Conservation (phyloP, 2,113 vertebrate genomes). For the Anhinga anhinga region DNA sequence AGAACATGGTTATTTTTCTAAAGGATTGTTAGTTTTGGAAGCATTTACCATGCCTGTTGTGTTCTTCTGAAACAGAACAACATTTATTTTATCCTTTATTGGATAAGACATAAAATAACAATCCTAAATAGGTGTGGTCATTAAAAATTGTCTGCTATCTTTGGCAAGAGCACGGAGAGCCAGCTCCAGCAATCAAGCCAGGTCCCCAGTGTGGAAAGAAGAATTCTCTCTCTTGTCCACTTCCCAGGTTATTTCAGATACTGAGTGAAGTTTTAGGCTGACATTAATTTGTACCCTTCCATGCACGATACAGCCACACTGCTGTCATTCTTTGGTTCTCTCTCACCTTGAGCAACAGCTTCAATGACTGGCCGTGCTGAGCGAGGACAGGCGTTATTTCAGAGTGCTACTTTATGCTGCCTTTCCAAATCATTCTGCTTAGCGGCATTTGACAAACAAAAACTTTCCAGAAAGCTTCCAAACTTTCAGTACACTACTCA, state of each 20-base stretch:
- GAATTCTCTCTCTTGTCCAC: neutral
- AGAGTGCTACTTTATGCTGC: fast-evolving
- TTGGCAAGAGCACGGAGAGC: neutral
- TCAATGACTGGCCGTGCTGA: neutral
- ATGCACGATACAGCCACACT: fast-evolving
- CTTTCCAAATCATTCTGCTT: neutral
- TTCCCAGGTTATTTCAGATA: neutral
- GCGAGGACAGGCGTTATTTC: neutral
- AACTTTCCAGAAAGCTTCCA: neutral
- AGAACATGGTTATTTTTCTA: neutral
- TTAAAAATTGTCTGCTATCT: slow-evolving; percentile 17
- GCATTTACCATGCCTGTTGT: neutral
- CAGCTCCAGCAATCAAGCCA: slow-evolving; percentile 7
- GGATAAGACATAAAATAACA: slow-evolving; percentile 11
- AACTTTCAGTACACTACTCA: neutral
- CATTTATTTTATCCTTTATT: neutral
- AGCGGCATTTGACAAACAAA: neutral
- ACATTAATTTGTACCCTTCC: fast-evolving
- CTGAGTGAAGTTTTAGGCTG: neutral
- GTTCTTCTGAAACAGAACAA: neutral
- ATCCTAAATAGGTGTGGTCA: neutral
- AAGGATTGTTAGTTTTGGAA: slow-evolving; percentile 28
- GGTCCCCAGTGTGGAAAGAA: neutral
- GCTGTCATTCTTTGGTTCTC: neutral
- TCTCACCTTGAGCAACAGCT: neutral